Conservation (phyloP, 2,888 invertebrate genomes). For the Oxycera nigricornis region DNA sequence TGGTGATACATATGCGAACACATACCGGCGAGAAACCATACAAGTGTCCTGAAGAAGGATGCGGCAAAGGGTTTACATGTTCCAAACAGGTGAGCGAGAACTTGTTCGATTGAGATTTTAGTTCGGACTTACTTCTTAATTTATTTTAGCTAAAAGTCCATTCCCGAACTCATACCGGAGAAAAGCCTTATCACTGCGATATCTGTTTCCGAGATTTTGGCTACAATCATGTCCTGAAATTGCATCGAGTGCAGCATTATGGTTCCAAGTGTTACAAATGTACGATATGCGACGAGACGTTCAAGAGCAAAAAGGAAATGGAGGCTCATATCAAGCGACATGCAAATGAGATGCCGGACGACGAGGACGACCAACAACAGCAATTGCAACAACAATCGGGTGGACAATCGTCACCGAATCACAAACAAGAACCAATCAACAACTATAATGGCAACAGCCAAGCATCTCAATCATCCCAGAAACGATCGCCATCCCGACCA, state of each 20-base stretch:
- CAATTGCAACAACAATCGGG: conserved; percentile 49
- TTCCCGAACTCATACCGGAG: conserved; percentile 89
- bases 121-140: neutral
- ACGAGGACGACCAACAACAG: conserved; percentile 56
- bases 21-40: conserved; percentile 89
- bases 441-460: neutral
- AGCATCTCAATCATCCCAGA: conserved; percentile 31
- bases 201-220: conserved; percentile 91
- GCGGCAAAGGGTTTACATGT: conserved; percentile 90
- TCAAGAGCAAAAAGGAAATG: conserved; percentile 89
- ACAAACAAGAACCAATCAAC: conserved; percentile 31
- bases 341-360: conserved; percentile 69
- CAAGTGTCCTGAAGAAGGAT: conserved; percentile 80
- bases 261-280: conserved; percentile 93
- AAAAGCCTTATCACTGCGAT: conserved; percentile 89
- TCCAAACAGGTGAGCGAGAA: conserved; percentile 74
- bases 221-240: conserved; percentile 88
- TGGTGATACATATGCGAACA: conserved; percentile 89
- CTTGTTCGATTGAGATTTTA: neutral
- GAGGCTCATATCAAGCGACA: conserved; percentile 86
- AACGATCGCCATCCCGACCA: conserved; percentile 14
- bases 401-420: conserved; percentile 36
- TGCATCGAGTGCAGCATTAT: conserved; percentile 89
- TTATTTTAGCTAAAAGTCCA: conserved; percentile 75
- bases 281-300: conserved; percentile 89